phyloP scores from a whole-genome alignment of 2,113 vertebrate species.

The Gyps fulvus region DNA sequence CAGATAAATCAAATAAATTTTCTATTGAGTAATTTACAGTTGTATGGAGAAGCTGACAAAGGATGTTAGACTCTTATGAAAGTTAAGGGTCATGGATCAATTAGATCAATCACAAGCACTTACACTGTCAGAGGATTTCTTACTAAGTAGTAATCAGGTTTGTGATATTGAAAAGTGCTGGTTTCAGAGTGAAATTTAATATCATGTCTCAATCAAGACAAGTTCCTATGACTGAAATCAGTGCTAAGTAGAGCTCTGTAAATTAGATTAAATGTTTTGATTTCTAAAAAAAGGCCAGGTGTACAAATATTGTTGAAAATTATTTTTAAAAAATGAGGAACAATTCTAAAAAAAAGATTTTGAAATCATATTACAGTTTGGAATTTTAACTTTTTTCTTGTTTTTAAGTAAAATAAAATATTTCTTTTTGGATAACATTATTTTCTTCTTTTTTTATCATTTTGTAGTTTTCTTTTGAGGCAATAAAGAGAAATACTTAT shows the following conservation, averaged over 20 bases:
- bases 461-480: not conserved
- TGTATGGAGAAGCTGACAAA: not conserved
- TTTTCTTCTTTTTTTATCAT: rapidly evolving
- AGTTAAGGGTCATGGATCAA: not conserved
- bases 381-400: not conserved
- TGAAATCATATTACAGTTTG: not conserved
- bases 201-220: not conserved
- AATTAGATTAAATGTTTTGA: not conserved
- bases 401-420: not conserved
- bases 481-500: not conserved
- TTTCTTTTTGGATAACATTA: not conserved
- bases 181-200: not conserved
- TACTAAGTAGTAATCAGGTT: not conserved
- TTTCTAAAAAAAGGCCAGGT: not conserved
- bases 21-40: not conserved
- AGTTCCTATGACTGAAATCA: not conserved
- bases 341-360: not conserved
- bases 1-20: not conserved
- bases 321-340: not conserved
- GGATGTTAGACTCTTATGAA: not conserved
- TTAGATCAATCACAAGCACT: not conserved
- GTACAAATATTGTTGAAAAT: not conserved
- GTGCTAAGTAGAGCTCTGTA: not conserved
- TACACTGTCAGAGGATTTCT: not conserved
- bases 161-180: not conserved